Percentiles rank a stretch among this genome's conserved stretches.
These are phyloP conservation scores for Myotis brandtii DNA, from an alignment of 2,113 vertebrate genomes.

Conservation along the genomic window DNA sequence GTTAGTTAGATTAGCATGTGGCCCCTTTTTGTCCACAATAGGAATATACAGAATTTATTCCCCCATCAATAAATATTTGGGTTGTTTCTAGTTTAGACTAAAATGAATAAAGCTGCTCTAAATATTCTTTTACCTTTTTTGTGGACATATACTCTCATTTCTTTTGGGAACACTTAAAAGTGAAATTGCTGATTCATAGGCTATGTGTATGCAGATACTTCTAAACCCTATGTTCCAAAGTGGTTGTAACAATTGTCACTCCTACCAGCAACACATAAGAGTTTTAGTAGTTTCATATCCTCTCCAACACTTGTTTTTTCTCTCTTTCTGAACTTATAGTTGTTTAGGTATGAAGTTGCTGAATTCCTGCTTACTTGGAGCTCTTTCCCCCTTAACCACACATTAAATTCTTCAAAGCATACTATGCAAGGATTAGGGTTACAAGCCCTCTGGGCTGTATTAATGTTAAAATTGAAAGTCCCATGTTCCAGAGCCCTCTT, in stretches of 20 bases:
- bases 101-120: not conserved
- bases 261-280: rapidly evolving
- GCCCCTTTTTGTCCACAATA: too few species aligned
- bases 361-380: not conserved
- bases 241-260: not conserved
- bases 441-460: not conserved
- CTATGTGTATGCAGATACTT: not conserved
- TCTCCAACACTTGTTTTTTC: not conserved
- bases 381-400: not conserved
- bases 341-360: not conserved
- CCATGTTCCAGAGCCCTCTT: not conserved
- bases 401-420: not conserved
- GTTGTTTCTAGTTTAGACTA: not conserved
- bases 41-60: not conserved
- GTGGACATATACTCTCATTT: not conserved
- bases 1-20: too few species aligned
- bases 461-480: not conserved
- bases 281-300: too few species aligned
- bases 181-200: not conserved
- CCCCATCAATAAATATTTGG: not conserved
- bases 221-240: not conserved
- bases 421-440: not conserved
- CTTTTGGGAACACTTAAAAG: not conserved
- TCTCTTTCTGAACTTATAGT: not conserved
- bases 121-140: not conserved